Evolutionary conservation across 1,140 invertebrate species (phyloP), one percentile per base, ranked within the genome.

Genomic region (Drusus annulatus): DNA sequence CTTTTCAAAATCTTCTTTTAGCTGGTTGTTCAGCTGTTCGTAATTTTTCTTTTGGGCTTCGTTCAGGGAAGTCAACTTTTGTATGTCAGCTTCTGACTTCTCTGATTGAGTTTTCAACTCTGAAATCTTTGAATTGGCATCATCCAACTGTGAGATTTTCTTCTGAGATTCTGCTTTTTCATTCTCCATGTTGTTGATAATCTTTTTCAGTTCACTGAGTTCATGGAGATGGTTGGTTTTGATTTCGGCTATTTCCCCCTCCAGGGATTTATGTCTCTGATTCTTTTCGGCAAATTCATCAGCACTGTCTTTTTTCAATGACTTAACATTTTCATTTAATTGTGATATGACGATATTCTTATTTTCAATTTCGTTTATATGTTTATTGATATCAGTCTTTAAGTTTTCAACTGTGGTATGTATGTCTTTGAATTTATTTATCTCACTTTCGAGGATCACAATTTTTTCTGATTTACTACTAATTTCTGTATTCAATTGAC

Each of bases 191-290:
- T 90, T 85, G 88, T 91, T 84, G 86, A 90, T 85, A 86, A 65
- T 71, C 21, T 78, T 75, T 68, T 63, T 75, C 10, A 85, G 60
- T 74, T 84, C 74, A 23, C 45, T 81, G 13, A 76, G 68, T 80
- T 54, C 82, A 51, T 79, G 65, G 2, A 71, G 65, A 73, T 95
- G 93, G 1, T 90, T 91, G 36, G 91, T 81, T 83, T 91, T 91
- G 79, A 93, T 93, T 3, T 90, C 90, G 84, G 94, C 93, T 13
- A 89, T 71, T 85, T 95, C 93, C 7, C 86, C 74, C 7, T 79
- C 78, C 28, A 79, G 17, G 17, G n/a, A 16, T 73, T 51, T 74
- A 17, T 45, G 36, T 63, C 73, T 79, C 31, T 62, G 52, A 73
- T 79, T 68, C 17, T 62, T 79, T 45, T 79, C 68, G 8, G 68